These are phyloP conservation scores for Conomelus anceps DNA, from an alignment of 2,888 invertebrate species.

Conservation along the genomic window DNA sequence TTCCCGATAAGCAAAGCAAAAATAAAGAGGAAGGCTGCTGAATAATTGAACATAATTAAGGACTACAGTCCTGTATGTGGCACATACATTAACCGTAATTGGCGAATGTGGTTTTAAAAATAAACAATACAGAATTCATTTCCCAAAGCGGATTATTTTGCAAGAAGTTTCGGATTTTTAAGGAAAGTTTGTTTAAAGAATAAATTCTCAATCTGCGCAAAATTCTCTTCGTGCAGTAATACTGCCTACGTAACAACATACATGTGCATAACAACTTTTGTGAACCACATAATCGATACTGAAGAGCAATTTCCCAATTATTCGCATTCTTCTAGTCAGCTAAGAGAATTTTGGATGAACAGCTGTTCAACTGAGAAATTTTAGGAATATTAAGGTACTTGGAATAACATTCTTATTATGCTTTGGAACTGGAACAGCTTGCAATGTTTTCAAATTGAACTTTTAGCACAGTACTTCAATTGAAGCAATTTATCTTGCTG, in stretches of 20 bases:
- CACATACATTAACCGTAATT: too few relatives aligned
- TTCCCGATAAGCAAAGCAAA: too few relatives aligned
- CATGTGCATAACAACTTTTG: too few relatives aligned
- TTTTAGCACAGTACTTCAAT: neutral
- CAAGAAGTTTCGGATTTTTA: neutral
- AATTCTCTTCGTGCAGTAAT: too few relatives aligned
- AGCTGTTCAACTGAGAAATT: neutral
- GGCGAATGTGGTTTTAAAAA: neutral
- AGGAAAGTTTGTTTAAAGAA: too few relatives aligned
- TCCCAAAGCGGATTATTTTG: neutral
- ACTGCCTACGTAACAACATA: neutral
- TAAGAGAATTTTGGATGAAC: neutral
- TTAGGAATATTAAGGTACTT: too few relatives aligned
- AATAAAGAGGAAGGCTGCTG: too few relatives aligned
- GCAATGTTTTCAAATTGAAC: neutral
- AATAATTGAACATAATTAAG: too few relatives aligned
- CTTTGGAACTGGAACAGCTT: neutral
- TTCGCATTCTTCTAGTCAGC: neutral
- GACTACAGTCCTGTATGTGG: too few relatives aligned
- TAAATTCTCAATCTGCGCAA: neutral
- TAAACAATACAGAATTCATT: neutral
- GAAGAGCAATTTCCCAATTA: neutral
- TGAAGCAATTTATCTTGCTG: neutral
- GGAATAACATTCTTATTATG: too few relatives aligned
- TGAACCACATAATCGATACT: neutral